Conservation (phyloP, 2,797 vertebrate genomes). For the Pteronotus mesoamericanus region DNA sequence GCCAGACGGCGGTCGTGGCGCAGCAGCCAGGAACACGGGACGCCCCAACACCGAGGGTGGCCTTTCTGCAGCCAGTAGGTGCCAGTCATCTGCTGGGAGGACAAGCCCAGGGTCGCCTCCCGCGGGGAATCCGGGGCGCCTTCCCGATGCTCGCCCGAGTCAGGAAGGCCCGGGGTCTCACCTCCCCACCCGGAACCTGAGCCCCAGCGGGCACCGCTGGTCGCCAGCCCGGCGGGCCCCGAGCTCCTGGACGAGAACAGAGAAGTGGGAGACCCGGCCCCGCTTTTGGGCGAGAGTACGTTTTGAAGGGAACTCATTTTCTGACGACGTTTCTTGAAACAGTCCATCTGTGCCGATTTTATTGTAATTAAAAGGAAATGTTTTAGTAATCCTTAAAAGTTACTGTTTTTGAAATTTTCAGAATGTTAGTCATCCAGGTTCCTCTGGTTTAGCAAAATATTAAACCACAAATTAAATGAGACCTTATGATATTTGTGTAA, state of each 20-base stretch:
- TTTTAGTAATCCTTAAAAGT: not conserved
- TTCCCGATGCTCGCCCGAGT: not conserved
- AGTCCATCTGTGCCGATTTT: not conserved
- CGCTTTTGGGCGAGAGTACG: not conserved
- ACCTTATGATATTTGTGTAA: not conserved
- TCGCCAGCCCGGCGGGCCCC: not conserved
- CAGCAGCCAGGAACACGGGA: not conserved
- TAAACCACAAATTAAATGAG: not conserved
- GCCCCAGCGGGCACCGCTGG: not conserved
- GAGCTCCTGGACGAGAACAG: too few relatives aligned
- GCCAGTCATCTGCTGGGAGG: not conserved
- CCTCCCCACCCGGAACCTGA: not conserved
- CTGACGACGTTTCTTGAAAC: not conserved
- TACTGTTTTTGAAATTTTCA: not conserved
- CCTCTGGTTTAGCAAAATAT: not conserved
- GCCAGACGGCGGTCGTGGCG: not conserved
- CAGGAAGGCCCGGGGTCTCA: not conserved
- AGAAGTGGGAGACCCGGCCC: not conserved
- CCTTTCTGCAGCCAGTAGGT: not conserved
- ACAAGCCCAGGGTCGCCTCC: not conserved
- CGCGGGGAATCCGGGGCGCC: not conserved
- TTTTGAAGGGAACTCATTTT: not conserved
- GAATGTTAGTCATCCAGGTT: not conserved
- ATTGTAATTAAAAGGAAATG: not conserved
- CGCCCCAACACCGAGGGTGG: too few relatives aligned